A percentile compares a stretch with the other conserved stretches of the same genome.
Evolutionary conservation across 2,888 invertebrate genomes (phyloP).

Genomic region (Caenorhabditis drosophilae): DNA sequence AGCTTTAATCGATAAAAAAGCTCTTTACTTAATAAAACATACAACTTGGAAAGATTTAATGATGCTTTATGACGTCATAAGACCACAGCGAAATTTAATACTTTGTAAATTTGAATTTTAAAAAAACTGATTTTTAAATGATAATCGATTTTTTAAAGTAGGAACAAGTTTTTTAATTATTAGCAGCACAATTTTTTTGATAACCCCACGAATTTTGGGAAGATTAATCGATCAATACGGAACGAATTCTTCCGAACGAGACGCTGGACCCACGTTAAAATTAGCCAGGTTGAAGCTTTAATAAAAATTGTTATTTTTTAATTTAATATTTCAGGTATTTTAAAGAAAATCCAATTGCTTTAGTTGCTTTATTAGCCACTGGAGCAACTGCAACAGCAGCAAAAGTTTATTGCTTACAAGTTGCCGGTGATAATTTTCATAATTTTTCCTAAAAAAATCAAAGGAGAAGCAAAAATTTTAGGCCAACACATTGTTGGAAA

Average conservation of each 20-base stretch:
- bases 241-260: conserved; percentile 9
- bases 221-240: conserved; percentile 80
- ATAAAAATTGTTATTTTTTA: too few species aligned
- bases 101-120: conserved; percentile 18
- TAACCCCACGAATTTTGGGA: conserved; percentile 89
- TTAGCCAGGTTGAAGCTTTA: conserved; percentile 79
- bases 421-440: conserved; percentile 76
- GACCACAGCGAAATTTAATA: conserved; percentile 21
- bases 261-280: conserved; percentile 46
- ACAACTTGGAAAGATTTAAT: conserved; percentile 32
- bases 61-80: conserved; percentile 28
- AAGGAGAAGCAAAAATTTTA: neutral
- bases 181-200: conserved; percentile 89
- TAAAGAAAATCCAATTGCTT: conserved; percentile 42
- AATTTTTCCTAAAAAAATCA: neutral
- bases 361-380: conserved; percentile 80
- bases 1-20: conserved; percentile 20
- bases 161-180: conserved; percentile 83
- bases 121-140: too few species aligned
- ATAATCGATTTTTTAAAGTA: conserved; percentile 76
- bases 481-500: conserved; percentile 24
- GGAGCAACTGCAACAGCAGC: conserved; percentile 90
- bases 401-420: conserved; percentile 87
- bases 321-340: conserved; percentile 72
- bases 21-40: conserved; percentile 23